These are phyloP conservation scores for Brachionus sp. DNA, from an alignment of 1,140 invertebrate species.

Conservation along the genomic window DNA sequence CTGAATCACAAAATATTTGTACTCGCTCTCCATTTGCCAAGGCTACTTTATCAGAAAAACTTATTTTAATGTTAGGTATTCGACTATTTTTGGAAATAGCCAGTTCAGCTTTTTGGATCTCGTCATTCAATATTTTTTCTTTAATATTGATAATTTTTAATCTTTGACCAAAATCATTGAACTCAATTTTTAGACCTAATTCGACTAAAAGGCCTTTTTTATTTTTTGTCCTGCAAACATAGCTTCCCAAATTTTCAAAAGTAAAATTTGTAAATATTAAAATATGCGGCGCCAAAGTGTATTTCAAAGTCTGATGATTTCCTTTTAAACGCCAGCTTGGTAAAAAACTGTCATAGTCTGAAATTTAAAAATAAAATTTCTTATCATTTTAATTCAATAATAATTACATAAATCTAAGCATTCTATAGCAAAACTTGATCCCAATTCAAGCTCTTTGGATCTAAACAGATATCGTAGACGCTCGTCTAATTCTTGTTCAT, in stretches of 20 bases:
- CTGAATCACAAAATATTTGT: slow-evolving; percentile 5
- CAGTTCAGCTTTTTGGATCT: background rate
- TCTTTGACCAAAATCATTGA: background rate
- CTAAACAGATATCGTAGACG: background rate
- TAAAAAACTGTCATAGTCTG: background rate
- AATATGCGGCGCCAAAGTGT: background rate
- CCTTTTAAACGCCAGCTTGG: background rate
- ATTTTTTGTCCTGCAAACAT: slow-evolving; percentile 27
- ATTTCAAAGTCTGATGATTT: background rate
- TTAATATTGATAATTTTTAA: background rate
- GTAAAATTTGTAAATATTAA: background rate
- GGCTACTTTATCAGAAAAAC: slow-evolving; percentile 35
- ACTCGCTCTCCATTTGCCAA: slow-evolving; percentile 7
- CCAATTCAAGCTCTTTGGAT: background rate
- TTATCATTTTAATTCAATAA: background rate
- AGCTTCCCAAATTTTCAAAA: background rate
- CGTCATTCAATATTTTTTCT: background rate
- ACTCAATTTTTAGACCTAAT: background rate
- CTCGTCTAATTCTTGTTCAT: background rate
- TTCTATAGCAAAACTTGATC: slow-evolving; percentile 10
- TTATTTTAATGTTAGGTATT: slow-evolving; percentile 20
- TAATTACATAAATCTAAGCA: slow-evolving; percentile 9
- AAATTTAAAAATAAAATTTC: background rate
- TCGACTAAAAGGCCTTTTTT: slow-evolving; percentile 30
- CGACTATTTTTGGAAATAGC: background rate